phyloP scores from a whole-genome alignment of 1,140 invertebrate species.

The Coptotermes formosanus region DNA sequence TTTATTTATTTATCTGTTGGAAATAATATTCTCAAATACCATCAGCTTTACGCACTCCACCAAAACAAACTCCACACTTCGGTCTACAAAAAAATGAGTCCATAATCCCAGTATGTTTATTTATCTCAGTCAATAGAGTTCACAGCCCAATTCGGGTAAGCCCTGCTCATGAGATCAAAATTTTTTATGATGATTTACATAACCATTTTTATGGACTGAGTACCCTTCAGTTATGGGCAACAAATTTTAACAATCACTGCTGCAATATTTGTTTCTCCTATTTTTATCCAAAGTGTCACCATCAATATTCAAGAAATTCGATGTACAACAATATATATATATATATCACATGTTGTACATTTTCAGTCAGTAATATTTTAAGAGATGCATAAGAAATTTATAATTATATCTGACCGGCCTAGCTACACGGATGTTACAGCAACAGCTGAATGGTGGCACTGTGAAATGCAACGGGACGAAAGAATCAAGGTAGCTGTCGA shows the following conservation, averaged over 20 bases:
- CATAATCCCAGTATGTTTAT: neutral
- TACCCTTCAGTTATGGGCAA: neutral
- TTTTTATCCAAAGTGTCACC: neutral
- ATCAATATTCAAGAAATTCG: neutral
- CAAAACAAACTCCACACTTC: neutral
- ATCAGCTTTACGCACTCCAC: neutral
- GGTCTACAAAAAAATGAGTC: neutral
- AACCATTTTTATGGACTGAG: neutral
- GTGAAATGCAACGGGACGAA: neutral
- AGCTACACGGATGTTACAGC: too few relatives aligned
- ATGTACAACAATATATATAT: too few relatives aligned
- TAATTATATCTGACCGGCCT: too few relatives aligned
- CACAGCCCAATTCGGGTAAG: constrained; percentile 31
- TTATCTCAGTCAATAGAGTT: constrained; percentile 18
- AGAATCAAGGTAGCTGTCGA: neutral
- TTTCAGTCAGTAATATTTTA: neutral
- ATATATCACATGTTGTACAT: neutral
- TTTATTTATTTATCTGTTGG: too few relatives aligned
- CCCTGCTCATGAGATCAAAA: constrained; percentile 32
- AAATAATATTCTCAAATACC: too few relatives aligned
- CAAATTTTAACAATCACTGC: too few relatives aligned
- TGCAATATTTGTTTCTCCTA: too few relatives aligned
- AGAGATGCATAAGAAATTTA: too few relatives aligned
- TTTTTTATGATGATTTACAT: neutral
- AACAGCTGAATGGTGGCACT: too few relatives aligned